Evolutionary conservation across 2,797 vertebrate species (phyloP).

Genomic region (Anableps anableps): DNA sequence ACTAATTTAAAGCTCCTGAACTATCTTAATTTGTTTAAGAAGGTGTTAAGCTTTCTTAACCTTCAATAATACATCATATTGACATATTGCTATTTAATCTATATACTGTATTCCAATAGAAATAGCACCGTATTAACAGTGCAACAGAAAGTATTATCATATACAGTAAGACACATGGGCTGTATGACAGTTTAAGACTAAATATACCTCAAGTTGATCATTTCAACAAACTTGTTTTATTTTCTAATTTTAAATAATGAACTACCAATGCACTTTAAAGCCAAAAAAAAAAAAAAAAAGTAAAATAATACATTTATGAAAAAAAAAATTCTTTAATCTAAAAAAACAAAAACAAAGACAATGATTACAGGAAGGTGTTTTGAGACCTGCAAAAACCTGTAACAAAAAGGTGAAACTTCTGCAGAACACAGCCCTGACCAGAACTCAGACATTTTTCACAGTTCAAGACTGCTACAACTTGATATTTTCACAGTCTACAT

Average conservation of each 20-base stretch:
- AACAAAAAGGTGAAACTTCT: neutral
- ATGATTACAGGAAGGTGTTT: conserved; percentile 1
- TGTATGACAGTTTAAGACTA: neutral
- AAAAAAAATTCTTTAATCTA: neutral
- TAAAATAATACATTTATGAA: neutral
- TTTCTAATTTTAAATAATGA: neutral
- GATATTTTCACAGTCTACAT: conserved; percentile 25
- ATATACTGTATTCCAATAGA: neutral
- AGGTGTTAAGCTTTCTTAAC: neutral
- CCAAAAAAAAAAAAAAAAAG: neutral
- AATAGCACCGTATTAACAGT: neutral
- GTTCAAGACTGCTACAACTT: conserved; percentile 16
- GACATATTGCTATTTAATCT: neutral
- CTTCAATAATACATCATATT: neutral
- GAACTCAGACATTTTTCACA: conserved; percentile 1
- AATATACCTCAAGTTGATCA: neutral
- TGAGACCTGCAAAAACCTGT: neutral
- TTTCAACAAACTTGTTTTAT: neutral
- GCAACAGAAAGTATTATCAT: too few relatives aligned
- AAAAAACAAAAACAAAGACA: neutral
- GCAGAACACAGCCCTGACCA: neutral
- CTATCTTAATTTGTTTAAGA: too few relatives aligned
- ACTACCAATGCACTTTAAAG: neutral
- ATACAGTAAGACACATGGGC: neutral
- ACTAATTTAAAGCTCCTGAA: too few relatives aligned